Conservation (phyloP, 2,888 invertebrate species). For the Lycocerus yunnanus region DNA sequence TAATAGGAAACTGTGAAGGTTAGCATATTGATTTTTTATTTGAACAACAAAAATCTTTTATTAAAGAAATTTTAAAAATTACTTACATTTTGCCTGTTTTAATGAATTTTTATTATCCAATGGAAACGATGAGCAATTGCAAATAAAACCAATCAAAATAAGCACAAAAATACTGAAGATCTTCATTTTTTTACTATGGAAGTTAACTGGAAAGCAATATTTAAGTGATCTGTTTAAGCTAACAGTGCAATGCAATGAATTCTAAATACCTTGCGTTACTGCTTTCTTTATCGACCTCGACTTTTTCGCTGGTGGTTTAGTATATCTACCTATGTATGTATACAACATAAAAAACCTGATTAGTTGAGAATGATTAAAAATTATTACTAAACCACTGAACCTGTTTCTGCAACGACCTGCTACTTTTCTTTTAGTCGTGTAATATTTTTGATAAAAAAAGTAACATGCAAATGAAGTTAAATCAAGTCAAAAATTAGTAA, state of each 20-base stretch:
- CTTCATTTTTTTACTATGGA: constrained; percentile 21
- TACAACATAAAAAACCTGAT: constrained; percentile 10
- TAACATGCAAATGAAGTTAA: not conserved
- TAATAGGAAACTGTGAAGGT: not conserved
- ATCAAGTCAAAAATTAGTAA: not conserved
- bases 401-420: constrained; percentile 20
- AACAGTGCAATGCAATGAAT: constrained; percentile 4
- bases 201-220: constrained; percentile 12
- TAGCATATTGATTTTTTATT: not conserved
- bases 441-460: not conserved
- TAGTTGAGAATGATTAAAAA: constrained; percentile 12
- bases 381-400: constrained; percentile 14
- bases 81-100: constrained; percentile 32
- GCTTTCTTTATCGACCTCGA: constrained; percentile 29
- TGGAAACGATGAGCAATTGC: constrained; percentile 14
- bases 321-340: not conserved
- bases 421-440: not conserved
- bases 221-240: constrained; percentile 9
- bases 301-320: constrained; percentile 16
- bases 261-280: constrained; percentile 24
- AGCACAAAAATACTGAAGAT: constrained; percentile 26
- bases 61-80: not conserved
- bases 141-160: constrained; percentile 15
- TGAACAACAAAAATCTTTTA: not conserved
- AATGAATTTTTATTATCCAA: constrained; percentile 24